A percentile compares a stretch with the other conserved stretches of the same genome.
Evolutionary conservation across 2,888 invertebrate genomes (phyloP).

Genomic region (Antheraea assamensis): DNA sequence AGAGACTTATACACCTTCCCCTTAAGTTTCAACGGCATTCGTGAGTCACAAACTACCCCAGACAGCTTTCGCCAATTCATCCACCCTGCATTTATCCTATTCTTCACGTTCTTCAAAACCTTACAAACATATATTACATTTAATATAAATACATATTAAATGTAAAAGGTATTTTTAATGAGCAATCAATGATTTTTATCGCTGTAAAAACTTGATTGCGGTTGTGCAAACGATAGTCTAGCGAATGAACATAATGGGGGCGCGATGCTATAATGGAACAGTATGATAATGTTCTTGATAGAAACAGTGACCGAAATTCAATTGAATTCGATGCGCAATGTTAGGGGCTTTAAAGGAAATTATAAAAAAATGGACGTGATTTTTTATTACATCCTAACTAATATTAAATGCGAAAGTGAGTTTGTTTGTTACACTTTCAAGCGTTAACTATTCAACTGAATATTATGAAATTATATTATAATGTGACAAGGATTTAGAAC

Average conservation of each 20-base stretch:
- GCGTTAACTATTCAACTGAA: too few relatives aligned
- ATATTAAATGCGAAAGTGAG: too few relatives aligned
- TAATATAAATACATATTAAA: neutral
- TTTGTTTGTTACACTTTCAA: too few relatives aligned
- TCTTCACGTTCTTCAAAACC: too few relatives aligned
- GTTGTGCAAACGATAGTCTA: slow-evolving; percentile 19
- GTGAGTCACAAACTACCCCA: too few relatives aligned
- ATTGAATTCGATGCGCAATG: neutral
- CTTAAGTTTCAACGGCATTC: too few relatives aligned
- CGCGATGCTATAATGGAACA: neutral
- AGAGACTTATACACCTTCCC: too few relatives aligned
- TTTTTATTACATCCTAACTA: too few relatives aligned
- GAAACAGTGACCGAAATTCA: neutral
- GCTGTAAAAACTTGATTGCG: slow-evolving; percentile 17
- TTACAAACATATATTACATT: neutral
- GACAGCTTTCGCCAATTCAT: too few relatives aligned
- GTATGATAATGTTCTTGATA: neutral
- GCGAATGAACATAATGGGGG: slow-evolving; percentile 14
- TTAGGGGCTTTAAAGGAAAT: neutral
- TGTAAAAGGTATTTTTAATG: slow-evolving; percentile 17
- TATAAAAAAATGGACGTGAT: neutral
- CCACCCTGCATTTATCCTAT: too few relatives aligned
- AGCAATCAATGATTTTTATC: slow-evolving; percentile 20
- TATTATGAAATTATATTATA: too few relatives aligned
- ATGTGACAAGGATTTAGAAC: too few relatives aligned